These are phyloP conservation scores for Sminthopsis crassicaudata DNA, from an alignment of 2,113 vertebrate genomes.

Conservation along the genomic window DNA sequence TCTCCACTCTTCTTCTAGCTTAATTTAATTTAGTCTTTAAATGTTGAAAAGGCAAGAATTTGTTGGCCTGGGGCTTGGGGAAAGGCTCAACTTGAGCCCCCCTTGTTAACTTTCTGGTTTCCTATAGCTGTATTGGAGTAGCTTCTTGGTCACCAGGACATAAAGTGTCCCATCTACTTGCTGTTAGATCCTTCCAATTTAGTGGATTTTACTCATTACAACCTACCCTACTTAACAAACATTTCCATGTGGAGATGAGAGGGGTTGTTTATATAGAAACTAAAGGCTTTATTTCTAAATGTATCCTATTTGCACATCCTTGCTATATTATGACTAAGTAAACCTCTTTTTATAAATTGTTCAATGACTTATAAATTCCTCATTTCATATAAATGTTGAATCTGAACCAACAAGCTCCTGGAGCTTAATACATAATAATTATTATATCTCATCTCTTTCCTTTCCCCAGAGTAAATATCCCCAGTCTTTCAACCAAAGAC, in stretches of 20 bases:
- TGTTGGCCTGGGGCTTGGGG: neutral
- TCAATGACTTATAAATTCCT: neutral
- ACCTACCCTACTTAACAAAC: neutral
- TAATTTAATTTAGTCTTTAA: neutral
- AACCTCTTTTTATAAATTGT: neutral
- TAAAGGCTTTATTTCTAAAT: neutral
- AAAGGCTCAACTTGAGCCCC: too few species aligned
- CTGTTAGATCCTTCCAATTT: neutral
- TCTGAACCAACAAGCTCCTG: neutral
- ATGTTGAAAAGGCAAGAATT: neutral
- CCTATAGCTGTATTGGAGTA: neutral
- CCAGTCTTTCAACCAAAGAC: too few species aligned
- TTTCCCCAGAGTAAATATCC: too few species aligned
- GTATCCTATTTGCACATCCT: neutral
- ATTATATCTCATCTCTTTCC: neutral
- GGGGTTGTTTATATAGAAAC: neutral
- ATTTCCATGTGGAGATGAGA: neutral
- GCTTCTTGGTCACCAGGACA: neutral
- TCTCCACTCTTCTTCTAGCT: neutral
- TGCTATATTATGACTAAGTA: neutral
- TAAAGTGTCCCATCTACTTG: neutral
- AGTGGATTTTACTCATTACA: neutral
- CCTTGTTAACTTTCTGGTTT: too few species aligned
- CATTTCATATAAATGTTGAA: neutral
- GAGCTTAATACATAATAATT: neutral